Base-by-base conservation (phyloP, 92 coral and sea anemone species). In the Actinostola sp. region DNA sequence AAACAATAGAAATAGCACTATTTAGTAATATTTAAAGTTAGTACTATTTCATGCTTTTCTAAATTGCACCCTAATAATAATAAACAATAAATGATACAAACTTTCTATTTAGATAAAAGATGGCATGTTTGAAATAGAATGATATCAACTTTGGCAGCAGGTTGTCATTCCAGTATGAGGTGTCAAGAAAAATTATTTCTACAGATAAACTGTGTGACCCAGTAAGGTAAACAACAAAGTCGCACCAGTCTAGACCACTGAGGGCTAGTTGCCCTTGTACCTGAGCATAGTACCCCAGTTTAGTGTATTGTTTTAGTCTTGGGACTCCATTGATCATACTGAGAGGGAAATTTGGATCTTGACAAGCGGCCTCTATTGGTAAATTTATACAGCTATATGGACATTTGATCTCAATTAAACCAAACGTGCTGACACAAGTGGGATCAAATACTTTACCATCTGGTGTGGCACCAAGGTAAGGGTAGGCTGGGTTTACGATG, bases 371-470 rank as follows among this genome's bases (percentile, higher is more conserved):
- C 33, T 66, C 84, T 55, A 62, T 53, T 7, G 77, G 64, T 12
- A 71, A 29, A 63, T 66, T 72, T 59, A 88, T 77, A 53, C 19
- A 46, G 9, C 55, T 46, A 52, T 33, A 87, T 38, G 87, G 88
- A 55, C 78, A 71, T 61, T 77, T 87, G 4, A 83, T 82, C 82
- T 87, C 87, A 46, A 76, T 27, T 46, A 87, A 43, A 50, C 89
- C 88, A 83, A 71, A 75, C 19, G 53, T 72, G 32, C 66, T 78
- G 32, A 38, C 57, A 31, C 61, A 60, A 12, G 86, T 77, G 17
- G 92, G 89, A 64, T 88, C 89, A 79, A 78, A 78, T 14, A 79
- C 93, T 48, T 88, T 88, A 19, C 86, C 86, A 84, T 88, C 93
- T 15, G 86, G 93, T 26, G 77, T 57, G 27, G 83, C 88, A 30